Evolutionary conservation across 1,140 invertebrate genomes (phyloP).

Genomic region (Hestina assimilis): DNA sequence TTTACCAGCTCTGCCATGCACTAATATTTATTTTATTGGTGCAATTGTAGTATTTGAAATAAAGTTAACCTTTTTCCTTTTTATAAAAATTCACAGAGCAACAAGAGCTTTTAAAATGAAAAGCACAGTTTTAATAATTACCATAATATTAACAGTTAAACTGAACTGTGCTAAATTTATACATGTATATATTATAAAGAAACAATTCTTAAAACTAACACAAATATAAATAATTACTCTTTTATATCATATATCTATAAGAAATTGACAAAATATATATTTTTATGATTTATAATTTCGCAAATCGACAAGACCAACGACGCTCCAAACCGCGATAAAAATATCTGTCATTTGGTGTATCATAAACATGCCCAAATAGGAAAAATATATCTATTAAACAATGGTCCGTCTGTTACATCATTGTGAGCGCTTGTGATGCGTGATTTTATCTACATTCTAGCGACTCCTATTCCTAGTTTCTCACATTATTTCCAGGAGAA

Average conservation of each 20-base stretch:
- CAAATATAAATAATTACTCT: constrained; percentile 67
- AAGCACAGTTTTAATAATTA: neutral
- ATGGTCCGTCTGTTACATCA: constrained; percentile 68
- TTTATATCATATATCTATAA: constrained; percentile 58
- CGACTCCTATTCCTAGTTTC: constrained; percentile 30
- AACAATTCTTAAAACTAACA: constrained; percentile 39
- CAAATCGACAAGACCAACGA: constrained; percentile 56
- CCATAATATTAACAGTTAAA: neutral
- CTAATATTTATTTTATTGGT: too few species aligned
- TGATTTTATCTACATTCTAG: constrained; percentile 52
- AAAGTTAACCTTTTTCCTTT: too few species aligned
- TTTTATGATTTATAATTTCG: constrained; percentile 34
- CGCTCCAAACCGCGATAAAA: constrained; percentile 49
- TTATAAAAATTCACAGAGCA: too few species aligned
- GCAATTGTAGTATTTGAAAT: too few species aligned
- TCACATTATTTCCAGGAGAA: constrained; percentile 7
- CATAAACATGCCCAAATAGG: constrained; percentile 51
- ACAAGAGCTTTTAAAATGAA: too few species aligned
- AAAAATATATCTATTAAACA: constrained; percentile 70
- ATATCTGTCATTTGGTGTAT: constrained; percentile 43
- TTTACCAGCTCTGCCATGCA: too few species aligned
- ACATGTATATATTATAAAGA: neutral
- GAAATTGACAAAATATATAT: constrained; percentile 73
- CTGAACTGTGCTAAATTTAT: constrained; percentile 1
- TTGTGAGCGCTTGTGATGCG: constrained; percentile 59